Percentiles rank a stretch among this genome's conserved stretches.
phyloP scores from a whole-genome alignment of 2,113 vertebrate species.

The Syrmaticus mikado region DNA sequence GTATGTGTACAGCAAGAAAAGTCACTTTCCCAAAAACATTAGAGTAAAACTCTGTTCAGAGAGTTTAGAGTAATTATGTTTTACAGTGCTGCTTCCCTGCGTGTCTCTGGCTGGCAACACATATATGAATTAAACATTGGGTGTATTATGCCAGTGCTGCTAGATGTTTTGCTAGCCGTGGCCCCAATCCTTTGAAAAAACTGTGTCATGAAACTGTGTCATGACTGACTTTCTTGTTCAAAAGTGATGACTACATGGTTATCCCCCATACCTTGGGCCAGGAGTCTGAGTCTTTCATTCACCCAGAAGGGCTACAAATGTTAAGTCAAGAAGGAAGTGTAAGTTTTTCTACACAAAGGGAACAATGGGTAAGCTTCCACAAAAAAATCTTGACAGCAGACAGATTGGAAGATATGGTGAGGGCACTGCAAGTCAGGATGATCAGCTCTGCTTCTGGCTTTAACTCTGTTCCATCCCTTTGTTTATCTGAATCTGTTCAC shows the following conservation, averaged over 20 bases:
- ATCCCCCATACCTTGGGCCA: background rate
- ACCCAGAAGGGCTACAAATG: background rate
- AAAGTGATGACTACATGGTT: background rate
- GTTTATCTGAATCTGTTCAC: background rate
- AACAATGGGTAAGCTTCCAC: background rate
- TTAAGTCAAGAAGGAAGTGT: background rate
- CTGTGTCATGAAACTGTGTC: background rate
- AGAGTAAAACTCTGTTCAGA: background rate
- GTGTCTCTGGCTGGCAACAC: background rate
- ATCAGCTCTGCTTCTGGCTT: background rate
- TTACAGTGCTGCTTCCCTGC: background rate
- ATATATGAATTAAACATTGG: conserved; percentile 12
- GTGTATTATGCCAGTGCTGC: background rate
- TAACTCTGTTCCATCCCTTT: background rate
- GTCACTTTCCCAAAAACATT: background rate
- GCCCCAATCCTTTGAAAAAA: background rate
- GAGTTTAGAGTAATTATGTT: background rate
- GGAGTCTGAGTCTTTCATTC: background rate
- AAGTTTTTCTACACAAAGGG: background rate
- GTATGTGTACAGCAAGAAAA: background rate
- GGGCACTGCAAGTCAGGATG: background rate
- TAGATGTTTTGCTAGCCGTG: background rate
- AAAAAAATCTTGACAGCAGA: background rate
- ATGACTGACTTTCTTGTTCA: background rate
- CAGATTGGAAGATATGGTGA: background rate